phyloP scores from a whole-genome alignment of 1,140 invertebrate species.

The Chrysoperla carnea region DNA sequence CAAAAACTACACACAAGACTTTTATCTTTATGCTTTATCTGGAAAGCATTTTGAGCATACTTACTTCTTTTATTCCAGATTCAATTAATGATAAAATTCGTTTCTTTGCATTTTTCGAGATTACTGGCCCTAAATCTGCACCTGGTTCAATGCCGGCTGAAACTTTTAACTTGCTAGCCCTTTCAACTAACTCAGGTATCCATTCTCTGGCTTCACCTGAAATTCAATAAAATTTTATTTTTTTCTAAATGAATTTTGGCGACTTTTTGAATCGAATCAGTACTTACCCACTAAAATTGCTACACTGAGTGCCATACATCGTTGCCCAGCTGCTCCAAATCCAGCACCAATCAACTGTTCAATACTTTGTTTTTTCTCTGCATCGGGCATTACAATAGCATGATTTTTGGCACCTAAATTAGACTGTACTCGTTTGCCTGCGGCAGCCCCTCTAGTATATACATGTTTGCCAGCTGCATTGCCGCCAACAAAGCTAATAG shows the following conservation, averaged over 20 bases:
- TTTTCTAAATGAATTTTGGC: background rate
- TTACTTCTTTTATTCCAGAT: slow-evolving; percentile 42
- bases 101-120: slow-evolving; percentile 79
- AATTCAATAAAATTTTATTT: slow-evolving; percentile 3
- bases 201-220: slow-evolving; percentile 68
- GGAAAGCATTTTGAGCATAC: no score
- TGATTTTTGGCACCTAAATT: slow-evolving; percentile 99
- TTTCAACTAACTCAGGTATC: slow-evolving; percentile 82
- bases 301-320: slow-evolving; percentile 97
- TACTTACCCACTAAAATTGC: slow-evolving; percentile 80
- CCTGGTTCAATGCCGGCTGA: slow-evolving; percentile 81
- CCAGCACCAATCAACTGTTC: slow-evolving; percentile 91
- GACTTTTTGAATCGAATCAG: background rate
- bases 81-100: slow-evolving; percentile 77
- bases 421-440: slow-evolving; percentile 90
- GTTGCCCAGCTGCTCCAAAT: slow-evolving; percentile 85
- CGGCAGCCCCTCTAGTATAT: slow-evolving; percentile 66
- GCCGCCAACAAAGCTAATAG: slow-evolving; percentile 97
- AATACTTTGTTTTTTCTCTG: slow-evolving; percentile 91
- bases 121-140: slow-evolving; percentile 95
- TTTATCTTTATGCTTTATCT: no score
- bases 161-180: slow-evolving; percentile 80
- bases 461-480: slow-evolving; percentile 94
- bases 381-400: slow-evolving; percentile 91
- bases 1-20: no score